These are phyloP conservation scores for Epizoanthus rinbou DNA, from an alignment of 92 coral and sea anemone genomes.

Conservation along the genomic window DNA sequence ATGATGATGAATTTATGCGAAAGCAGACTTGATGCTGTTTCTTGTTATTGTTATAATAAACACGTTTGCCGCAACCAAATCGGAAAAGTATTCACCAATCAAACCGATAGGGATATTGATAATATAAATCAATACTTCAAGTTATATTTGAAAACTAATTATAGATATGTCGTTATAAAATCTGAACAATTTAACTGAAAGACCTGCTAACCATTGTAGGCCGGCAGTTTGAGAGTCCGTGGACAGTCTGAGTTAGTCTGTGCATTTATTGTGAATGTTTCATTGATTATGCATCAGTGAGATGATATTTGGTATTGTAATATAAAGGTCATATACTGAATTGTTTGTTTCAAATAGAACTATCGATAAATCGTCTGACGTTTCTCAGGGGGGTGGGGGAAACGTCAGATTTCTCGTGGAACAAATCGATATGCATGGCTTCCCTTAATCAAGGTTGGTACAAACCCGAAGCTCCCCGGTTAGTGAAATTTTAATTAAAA, in stretches of 20 bases:
- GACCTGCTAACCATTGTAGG: constrained; percentile 11
- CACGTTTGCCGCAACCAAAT: constrained; percentile 21
- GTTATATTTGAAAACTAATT: constrained; percentile 15
- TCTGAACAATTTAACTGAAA: constrained; percentile 14
- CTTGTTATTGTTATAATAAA: constrained; percentile 23
- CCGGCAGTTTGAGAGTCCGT: constrained; percentile 1
- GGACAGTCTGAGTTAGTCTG: constrained; percentile 8
- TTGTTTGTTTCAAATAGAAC: too few species aligned
- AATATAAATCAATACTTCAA: constrained; percentile 14
- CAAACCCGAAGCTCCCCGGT: too few species aligned
- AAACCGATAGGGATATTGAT: constrained; percentile 29
- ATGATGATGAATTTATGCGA: constrained; percentile 18
- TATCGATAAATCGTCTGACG: not conserved
- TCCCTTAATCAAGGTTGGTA: too few species aligned
- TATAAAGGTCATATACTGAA: not conserved
- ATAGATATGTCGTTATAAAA: constrained; percentile 17
- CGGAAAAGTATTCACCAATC: constrained; percentile 7
- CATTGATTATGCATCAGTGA: constrained; percentile 2
- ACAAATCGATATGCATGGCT: too few species aligned
- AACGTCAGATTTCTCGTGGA: too few species aligned
- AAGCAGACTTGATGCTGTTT: constrained; percentile 4
- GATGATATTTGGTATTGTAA: constrained; percentile 1
- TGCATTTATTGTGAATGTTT: constrained; percentile 14
- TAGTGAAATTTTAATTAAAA: too few species aligned
- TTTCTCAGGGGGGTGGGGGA: too few species aligned